These are phyloP conservation scores for Zalophus californianus DNA, from an alignment of 2,797 vertebrate genomes.

Conservation along the genomic window DNA sequence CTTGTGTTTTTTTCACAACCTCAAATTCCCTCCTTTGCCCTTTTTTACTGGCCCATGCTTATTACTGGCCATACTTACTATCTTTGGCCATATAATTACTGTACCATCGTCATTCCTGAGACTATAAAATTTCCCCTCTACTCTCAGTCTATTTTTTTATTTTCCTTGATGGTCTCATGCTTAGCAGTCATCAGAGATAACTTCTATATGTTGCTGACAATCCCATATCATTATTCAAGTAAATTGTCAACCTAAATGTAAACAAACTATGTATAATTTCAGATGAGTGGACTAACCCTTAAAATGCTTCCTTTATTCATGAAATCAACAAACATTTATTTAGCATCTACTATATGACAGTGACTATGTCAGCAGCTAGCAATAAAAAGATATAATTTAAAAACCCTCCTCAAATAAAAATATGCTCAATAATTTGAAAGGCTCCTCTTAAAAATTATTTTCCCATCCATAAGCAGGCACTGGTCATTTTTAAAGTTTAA, in stretches of 20 bases:
- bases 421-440: background rate
- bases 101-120: background rate
- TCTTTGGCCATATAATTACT: slow-evolving; percentile 53
- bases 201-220: background rate
- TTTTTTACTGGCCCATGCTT: slow-evolving; percentile 41
- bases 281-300: background rate
- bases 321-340: background rate
- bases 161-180: background rate
- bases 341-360: background rate
- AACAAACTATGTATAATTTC: background rate
- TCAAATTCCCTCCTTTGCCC: background rate
- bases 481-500: background rate
- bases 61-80: slow-evolving; percentile 57
- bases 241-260: background rate
- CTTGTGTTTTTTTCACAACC: background rate
- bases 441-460: slow-evolving; percentile 6
- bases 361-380: background rate
- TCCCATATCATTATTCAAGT: background rate
- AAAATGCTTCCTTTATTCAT: background rate
- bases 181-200: background rate
- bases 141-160: background rate
- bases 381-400: slow-evolving; percentile 6
- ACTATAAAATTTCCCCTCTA: background rate
- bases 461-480: background rate
- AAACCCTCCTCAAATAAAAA: background rate